Percentiles rank a stretch among this genome's conserved stretches.
Evolutionary conservation across 2,888 invertebrate genomes (phyloP).

Genomic region (Eurytoma adleriae): DNA sequence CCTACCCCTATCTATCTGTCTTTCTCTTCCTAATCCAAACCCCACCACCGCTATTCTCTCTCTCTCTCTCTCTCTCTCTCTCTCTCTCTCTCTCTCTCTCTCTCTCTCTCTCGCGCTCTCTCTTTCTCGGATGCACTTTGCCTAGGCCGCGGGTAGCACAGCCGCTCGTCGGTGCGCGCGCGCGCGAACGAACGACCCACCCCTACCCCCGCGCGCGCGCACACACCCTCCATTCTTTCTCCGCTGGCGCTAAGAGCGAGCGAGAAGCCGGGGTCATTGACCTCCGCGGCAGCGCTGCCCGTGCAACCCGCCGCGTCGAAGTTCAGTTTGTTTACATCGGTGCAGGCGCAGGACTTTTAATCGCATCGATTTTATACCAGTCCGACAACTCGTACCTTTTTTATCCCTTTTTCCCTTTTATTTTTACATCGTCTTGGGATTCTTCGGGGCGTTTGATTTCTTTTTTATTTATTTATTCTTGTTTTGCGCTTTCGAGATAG

Average conservation of each 20-base stretch:
- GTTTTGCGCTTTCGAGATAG: not conserved
- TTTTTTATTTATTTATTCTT: constrained; percentile 3
- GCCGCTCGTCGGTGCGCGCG: not conserved
- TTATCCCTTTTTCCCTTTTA: too few species aligned
- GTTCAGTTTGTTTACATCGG: constrained; percentile 72
- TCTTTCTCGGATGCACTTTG: constrained; percentile 43
- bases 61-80: constrained; percentile 31
- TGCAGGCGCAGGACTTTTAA: constrained; percentile 66
- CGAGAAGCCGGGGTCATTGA: constrained; percentile 69
- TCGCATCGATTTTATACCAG: constrained; percentile 66
- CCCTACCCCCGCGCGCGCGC: constrained; percentile 57
- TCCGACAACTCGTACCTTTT: constrained; percentile 32
- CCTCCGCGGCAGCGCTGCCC: constrained; percentile 62
- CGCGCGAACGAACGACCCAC: constrained; percentile 33
- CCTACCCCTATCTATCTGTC: constrained; percentile 39
- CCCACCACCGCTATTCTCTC: not conserved
- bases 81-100: not conserved
- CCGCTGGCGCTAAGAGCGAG: constrained; percentile 53
- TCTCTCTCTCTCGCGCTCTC: constrained; percentile 39
- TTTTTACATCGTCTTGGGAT: too few species aligned
- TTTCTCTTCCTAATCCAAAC: not conserved
- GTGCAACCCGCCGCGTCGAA: constrained; percentile 63
- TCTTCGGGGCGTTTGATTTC: too few species aligned
- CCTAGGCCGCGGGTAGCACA: constrained; percentile 10
- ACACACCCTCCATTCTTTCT: constrained; percentile 57